Percentiles rank a stretch among this genome's conserved stretches.
Evolutionary conservation across 35 echinoderm and acorn worm genomes (phyloP).

Genomic region (Anneissia japonica): DNA sequence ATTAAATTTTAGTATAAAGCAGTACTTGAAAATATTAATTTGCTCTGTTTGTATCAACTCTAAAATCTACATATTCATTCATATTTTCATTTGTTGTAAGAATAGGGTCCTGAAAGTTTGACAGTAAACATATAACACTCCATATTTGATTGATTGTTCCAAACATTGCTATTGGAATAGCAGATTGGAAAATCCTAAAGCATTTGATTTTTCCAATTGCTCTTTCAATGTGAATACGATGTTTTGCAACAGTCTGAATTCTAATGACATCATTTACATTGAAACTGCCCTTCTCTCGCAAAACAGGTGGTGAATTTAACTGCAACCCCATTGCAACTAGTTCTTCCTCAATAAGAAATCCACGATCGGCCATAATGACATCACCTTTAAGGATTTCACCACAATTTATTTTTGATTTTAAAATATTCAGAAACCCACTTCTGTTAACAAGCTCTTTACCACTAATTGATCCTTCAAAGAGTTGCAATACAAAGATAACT

Average conservation of each 20-base stretch:
- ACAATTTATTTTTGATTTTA: background rate
- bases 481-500: constrained; percentile 11
- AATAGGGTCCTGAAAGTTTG: no score
- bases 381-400: constrained; percentile 12
- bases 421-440: constrained; percentile 6
- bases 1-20: no score
- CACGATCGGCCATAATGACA: background rate
- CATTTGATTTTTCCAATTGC: constrained; percentile 5
- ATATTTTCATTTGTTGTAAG: no score
- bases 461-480: constrained; percentile 24
- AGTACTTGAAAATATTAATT: background rate
- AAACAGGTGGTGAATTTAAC: constrained; percentile 8
- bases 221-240: constrained; percentile 10
- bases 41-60: background rate
- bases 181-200: constrained; percentile 2
- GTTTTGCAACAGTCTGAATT: constrained; percentile 14
- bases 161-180: background rate
- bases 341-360: constrained; percentile 14
- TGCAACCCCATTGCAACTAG: background rate
- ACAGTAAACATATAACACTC: background rate
- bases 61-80: no score
- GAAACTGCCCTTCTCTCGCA: constrained; percentile 4
- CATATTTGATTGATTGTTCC: background rate
- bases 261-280: background rate
- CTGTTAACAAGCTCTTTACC: constrained; percentile 24